phyloP scores from a whole-genome alignment of 1,140 invertebrate genomes.

The Sesamia nonagrioides region DNA sequence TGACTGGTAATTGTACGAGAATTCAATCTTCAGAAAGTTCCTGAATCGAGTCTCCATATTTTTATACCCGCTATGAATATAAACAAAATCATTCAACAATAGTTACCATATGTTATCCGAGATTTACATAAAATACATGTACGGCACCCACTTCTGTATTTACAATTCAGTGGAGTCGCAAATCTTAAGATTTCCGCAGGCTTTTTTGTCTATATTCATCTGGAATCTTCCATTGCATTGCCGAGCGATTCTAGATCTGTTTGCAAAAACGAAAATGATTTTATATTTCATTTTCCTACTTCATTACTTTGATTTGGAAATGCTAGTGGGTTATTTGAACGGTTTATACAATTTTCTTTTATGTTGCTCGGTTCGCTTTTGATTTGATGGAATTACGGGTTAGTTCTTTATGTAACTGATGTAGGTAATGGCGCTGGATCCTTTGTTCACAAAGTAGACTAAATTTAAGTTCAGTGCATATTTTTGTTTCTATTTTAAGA shows the following conservation, averaged over 20 bases:
- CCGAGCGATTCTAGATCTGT: slow-evolving; percentile 43
- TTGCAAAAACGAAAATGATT: slow-evolving; percentile 49
- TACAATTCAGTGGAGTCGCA: slow-evolving; percentile 35
- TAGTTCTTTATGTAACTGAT: not conserved
- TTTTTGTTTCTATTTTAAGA: no score
- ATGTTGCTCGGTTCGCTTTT: not conserved
- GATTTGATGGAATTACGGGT: slow-evolving; percentile 16
- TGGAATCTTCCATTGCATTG: slow-evolving; percentile 39
- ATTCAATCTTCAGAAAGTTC: not conserved
- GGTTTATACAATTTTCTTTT: slow-evolving; percentile 36
- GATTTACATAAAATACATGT: slow-evolving; percentile 41
- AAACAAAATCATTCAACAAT: slow-evolving; percentile 43
- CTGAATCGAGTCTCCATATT: not conserved
- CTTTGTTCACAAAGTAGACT: no score
- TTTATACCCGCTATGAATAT: slow-evolving; percentile 15
- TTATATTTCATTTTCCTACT: slow-evolving; percentile 50
- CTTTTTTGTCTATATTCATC: slow-evolving; percentile 43
- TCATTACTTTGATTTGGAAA: slow-evolving; percentile 47
- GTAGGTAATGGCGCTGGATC: not conserved
- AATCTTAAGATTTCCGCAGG: slow-evolving; percentile 36
- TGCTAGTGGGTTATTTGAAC: slow-evolving; percentile 28
- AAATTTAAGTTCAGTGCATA: no score
- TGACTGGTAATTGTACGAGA: no score
- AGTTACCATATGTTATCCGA: slow-evolving; percentile 34
- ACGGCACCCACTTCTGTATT: slow-evolving; percentile 34